Conservation (phyloP, 1,140 invertebrate genomes). For the Solen grandis region DNA sequence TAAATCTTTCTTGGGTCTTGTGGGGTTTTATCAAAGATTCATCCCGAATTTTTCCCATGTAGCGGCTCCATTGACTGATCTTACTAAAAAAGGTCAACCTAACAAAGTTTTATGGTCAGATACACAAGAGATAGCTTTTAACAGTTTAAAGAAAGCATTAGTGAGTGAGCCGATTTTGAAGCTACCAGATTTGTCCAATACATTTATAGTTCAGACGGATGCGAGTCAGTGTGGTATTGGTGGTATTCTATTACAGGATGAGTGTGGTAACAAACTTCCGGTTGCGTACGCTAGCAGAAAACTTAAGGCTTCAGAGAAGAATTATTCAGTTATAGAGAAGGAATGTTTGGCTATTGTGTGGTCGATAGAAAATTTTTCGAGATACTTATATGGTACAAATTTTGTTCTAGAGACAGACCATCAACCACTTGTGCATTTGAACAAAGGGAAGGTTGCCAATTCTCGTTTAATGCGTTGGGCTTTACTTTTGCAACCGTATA, state of each 20-base stretch:
- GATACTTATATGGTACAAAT: slow-evolving; percentile 70
- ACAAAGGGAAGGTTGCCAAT: slow-evolving; percentile 4
- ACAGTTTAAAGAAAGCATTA: not conserved
- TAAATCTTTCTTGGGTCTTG: slow-evolving; percentile 78
- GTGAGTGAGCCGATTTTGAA: slow-evolving; percentile 39
- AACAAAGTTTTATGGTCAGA: slow-evolving; percentile 3
- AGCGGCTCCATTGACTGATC: slow-evolving; percentile 65
- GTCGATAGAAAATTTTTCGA: slow-evolving; percentile 77
- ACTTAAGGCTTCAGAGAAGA: slow-evolving; percentile 40
- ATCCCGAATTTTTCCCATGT: slow-evolving; percentile 62
- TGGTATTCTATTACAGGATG: slow-evolving; percentile 60
- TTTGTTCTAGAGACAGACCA: slow-evolving; percentile 57
- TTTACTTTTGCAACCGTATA: too few species aligned
- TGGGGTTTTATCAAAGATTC: slow-evolving; percentile 65
- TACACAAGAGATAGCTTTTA: not conserved
- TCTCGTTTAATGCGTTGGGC: not conserved
- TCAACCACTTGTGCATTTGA: slow-evolving; percentile 32
- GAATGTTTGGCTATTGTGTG: slow-evolving; percentile 79
- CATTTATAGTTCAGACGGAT: slow-evolving; percentile 59
- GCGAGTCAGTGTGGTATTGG: slow-evolving; percentile 53
- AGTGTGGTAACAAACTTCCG: slow-evolving; percentile 49
- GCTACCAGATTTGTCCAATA: slow-evolving; percentile 73
- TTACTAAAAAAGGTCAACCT: slow-evolving; percentile 65
- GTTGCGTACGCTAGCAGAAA: slow-evolving; percentile 63
- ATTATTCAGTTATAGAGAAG: slow-evolving; percentile 79